Evolutionary conservation across 92 coral and sea anemone genomes (phyloP).

Genomic region (Porites cylindrica): DNA sequence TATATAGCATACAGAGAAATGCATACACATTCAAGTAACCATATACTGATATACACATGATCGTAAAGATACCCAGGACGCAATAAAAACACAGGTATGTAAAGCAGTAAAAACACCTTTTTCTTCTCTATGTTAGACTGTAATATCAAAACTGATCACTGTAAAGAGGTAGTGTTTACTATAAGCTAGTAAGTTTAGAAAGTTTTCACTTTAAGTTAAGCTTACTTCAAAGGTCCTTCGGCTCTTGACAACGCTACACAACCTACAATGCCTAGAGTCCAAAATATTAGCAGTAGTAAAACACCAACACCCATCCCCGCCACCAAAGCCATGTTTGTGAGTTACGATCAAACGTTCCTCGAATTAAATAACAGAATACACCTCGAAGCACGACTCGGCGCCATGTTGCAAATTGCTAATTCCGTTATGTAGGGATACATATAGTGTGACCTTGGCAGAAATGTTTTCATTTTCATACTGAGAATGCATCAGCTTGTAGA

Average conservation of each 20-base stretch:
- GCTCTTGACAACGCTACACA: constrained; percentile 94
- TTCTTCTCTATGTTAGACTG: no score
- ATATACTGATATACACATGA: no score
- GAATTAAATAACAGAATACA: not conserved
- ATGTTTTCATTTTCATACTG: no score
- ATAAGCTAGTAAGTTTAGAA: not conserved
- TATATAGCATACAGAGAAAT: no score
- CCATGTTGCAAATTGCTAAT: constrained; percentile 7
- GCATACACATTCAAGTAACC: no score
- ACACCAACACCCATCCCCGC: constrained; percentile 96
- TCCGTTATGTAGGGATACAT: not conserved
- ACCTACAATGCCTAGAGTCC: constrained; percentile 92
- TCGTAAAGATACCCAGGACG: no score
- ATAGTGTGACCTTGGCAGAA: not conserved
- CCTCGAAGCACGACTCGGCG: not conserved
- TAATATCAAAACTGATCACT: no score
- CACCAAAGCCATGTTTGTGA: constrained; percentile 84
- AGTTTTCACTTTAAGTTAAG: not conserved
- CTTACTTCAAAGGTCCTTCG: constrained; percentile 88
- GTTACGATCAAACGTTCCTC: not conserved
- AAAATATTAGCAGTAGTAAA: constrained; percentile 81
- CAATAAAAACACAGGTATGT: no score
- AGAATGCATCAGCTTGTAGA: no score
- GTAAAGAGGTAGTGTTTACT: no score
- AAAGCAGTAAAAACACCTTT: not conserved